These are phyloP conservation scores for Liodrosophila aerea DNA, from an alignment of 2,888 invertebrate genomes.

Conservation along the genomic window DNA sequence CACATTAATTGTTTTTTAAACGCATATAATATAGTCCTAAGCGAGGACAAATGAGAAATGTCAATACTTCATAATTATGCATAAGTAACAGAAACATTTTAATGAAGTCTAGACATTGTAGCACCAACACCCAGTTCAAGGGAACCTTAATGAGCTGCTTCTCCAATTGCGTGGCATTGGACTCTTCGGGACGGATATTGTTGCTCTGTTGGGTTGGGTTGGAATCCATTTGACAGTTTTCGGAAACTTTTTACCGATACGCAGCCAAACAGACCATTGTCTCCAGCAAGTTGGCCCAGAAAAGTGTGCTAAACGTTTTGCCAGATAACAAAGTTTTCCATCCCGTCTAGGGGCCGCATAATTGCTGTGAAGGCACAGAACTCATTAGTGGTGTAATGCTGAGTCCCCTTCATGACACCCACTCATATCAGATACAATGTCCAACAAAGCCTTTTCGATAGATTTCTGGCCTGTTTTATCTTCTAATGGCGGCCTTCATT, in stretches of 20 bases:
- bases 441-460: slow-evolving; percentile 52
- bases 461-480: slow-evolving; percentile 64
- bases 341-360: slow-evolving; percentile 44
- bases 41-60: slow-evolving; percentile 39
- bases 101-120: slow-evolving; percentile 65
- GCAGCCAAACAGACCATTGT: slow-evolving; percentile 2
- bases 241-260: slow-evolving; percentile 38
- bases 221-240: slow-evolving; percentile 63
- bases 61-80: slow-evolving; percentile 55
- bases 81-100: slow-evolving; percentile 34
- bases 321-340: slow-evolving; percentile 39
- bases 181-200: too few species aligned
- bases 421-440: slow-evolving; percentile 1
- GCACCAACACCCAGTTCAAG: slow-evolving; percentile 12
- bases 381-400: slow-evolving; percentile 68
- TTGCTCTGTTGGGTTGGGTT: too few species aligned
- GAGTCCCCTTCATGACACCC: slow-evolving; percentile 11
- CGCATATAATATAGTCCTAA: slow-evolving; percentile 32
- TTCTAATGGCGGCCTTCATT: slow-evolving; percentile 65
- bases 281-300: slow-evolving; percentile 14
- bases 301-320: slow-evolving; percentile 53
- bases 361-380: slow-evolving; percentile 59
- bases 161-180: slow-evolving; percentile 32
- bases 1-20: slow-evolving; percentile 53
- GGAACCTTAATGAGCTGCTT: slow-evolving; percentile 48